phyloP scores from a whole-genome alignment of 2,113 vertebrate species.

The Calonectris borealis region DNA sequence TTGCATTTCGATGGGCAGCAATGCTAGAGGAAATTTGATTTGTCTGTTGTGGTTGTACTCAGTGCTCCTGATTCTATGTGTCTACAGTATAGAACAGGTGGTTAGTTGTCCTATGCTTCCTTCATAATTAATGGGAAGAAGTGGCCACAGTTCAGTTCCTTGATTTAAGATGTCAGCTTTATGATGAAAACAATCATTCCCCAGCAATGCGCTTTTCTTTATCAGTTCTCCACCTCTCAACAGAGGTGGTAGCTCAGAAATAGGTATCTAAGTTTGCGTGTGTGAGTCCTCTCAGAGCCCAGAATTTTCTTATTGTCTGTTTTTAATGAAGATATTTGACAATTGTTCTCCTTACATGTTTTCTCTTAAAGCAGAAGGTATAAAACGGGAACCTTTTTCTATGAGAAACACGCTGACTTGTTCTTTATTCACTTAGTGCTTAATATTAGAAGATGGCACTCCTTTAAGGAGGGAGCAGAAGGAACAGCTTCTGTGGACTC shows the following conservation, averaged over 20 bases:
- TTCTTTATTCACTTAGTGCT: background rate
- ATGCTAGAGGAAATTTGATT: background rate
- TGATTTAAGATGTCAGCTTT: background rate
- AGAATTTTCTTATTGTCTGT: background rate
- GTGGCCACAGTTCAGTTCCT: background rate
- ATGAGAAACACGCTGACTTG: background rate
- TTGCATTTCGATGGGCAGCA: background rate
- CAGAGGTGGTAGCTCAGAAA: background rate
- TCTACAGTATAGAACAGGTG: background rate
- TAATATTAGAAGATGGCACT: background rate
- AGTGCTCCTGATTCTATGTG: background rate
- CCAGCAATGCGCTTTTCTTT: background rate
- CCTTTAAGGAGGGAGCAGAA: background rate
- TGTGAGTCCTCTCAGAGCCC: background rate
- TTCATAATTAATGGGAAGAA: background rate
- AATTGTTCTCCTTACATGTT: background rate
- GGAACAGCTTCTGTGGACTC: background rate
- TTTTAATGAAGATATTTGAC: background rate
- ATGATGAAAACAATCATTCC: background rate
- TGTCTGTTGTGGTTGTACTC: background rate
- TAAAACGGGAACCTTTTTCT: background rate
- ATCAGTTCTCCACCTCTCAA: background rate
- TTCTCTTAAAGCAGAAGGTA: background rate
- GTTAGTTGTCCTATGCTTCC: background rate
- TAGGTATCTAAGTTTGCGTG: background rate